Conservation (phyloP, 1,140 invertebrate genomes). For the Dinothrombium tinctorium region DNA sequence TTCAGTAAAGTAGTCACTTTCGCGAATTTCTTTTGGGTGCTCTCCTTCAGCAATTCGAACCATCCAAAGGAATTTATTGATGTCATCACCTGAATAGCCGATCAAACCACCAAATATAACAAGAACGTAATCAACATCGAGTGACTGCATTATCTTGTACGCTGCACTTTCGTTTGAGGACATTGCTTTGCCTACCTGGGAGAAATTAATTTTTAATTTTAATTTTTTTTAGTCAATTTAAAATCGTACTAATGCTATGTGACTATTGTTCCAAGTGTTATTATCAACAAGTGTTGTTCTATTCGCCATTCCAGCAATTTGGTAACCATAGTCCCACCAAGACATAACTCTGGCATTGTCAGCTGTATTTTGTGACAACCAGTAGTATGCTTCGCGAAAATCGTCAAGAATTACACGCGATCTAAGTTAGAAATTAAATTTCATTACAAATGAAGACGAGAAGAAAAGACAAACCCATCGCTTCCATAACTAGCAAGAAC, state of each 20-base stretch:
- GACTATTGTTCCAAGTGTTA: conserved; percentile 96
- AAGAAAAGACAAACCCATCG: conserved; percentile 37
- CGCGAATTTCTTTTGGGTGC: conserved; percentile 91
- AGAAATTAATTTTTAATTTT: too few relatives aligned
- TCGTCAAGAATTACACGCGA: conserved; percentile 80
- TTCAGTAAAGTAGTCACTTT: conserved; percentile 93
- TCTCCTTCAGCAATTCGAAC: conserved; percentile 96
- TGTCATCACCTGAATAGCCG: conserved; percentile 96
- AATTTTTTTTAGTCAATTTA: too few relatives aligned
- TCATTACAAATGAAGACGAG: conserved; percentile 48
- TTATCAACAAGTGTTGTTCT: conserved; percentile 92
- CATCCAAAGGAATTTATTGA: conserved; percentile 99
- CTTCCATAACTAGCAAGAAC: conserved; percentile 85
- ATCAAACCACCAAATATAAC: conserved; percentile 94
- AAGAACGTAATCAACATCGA: conserved; percentile 95
- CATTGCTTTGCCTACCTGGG: conserved; percentile 98
- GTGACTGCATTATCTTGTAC: conserved; percentile 82
- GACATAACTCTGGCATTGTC: conserved; percentile 91
- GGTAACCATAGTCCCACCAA: conserved; percentile 96
- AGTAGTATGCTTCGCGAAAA: conserved; percentile 96
- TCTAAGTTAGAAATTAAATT: conserved; percentile 23
- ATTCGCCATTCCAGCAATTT: conserved; percentile 81
- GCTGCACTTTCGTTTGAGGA: conserved; percentile 92
- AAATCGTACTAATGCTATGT: conserved; percentile 96
- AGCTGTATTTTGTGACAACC: conserved; percentile 88